Conservation (phyloP, 2,797 vertebrate genomes). For the Malacoctenus gilli region DNA sequence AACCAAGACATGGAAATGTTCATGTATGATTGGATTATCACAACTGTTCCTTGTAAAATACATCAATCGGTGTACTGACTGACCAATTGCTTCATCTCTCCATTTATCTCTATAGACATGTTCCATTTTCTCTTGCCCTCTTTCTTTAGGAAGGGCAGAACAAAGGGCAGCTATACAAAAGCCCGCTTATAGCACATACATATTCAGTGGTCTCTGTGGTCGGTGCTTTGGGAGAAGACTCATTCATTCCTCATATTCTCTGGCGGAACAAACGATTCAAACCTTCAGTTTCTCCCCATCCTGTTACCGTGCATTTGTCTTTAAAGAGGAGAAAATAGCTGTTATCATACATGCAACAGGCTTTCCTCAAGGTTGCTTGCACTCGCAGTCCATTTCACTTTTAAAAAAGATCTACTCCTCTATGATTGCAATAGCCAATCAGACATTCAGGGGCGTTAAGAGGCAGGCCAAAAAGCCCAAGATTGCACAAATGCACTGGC, state of each 20-base stretch:
- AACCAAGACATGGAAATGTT: too few species aligned
- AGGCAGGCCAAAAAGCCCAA: conserved; percentile 50
- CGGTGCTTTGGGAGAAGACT: background rate
- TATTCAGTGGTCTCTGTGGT: conserved; percentile 46
- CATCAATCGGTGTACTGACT: too few species aligned
- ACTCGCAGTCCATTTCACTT: conserved; percentile 9
- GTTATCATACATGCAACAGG: conserved; percentile 6
- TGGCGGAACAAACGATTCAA: conserved; percentile 14
- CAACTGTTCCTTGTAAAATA: too few species aligned
- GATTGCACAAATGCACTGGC: conserved; percentile 44
- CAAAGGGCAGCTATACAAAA: conserved; percentile 39
- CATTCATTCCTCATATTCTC: conserved; percentile 39
- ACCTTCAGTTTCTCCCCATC: conserved; percentile 48
- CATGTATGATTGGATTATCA: too few species aligned
- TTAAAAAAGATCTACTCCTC: conserved; percentile 26
- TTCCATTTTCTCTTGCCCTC: conserved; percentile 14
- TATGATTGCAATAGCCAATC: conserved; percentile 41
- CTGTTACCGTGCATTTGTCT: conserved; percentile 24
- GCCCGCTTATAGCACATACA: conserved; percentile 35
- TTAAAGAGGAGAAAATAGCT: conserved; percentile 19
- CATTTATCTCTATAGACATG: conserved; percentile 1
- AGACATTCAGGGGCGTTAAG: conserved; percentile 37
- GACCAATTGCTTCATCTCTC: conserved; percentile 21
- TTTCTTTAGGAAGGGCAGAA: conserved; percentile 27
- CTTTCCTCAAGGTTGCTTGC: conserved; percentile 2